Base-by-base conservation (phyloP, 2,888 invertebrate genomes). In the Molanna angustata region DNA sequence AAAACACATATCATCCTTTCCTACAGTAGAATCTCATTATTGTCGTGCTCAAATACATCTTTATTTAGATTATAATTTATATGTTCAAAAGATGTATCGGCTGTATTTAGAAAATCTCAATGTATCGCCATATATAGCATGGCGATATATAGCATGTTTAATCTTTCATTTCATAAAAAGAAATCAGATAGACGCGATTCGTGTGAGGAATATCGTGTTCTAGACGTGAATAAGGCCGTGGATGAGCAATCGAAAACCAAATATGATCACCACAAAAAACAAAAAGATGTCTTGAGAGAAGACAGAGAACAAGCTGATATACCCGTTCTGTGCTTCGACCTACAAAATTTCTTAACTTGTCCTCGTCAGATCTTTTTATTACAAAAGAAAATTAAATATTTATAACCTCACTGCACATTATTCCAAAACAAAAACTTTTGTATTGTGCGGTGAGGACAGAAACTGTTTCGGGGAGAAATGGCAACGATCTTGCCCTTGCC, bases 121-220 rank as follows among this genome's bases (percentile, higher is more conserved):
- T 40, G 17, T 40, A 40, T 18, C 40, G 40, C n/a, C 40, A 40
- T 40, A 40, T 40, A 17, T 40, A n/a, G n/a, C n/a, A n/a, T n/a
- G n/a, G n/a, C n/a, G n/a, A n/a, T 40, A 7, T 16, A 40, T 17
- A 40, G 6, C 19, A 40, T 7, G 19, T 40, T 40, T 40, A 40
- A 40, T 40, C 17, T 40, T 4, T 40, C 40, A 18, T 40, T 40
- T 17, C 40, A 40, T n/a, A n/a, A 16, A 17, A 40, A 40, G 4
- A 40, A 40, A 40, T 40, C 40, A 17, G 40, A 40, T n/a, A 40
- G 40, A 40, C 17, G 40, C n/a, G 40, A 40, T 18, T 40, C 17
- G 17, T 40, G 40, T 18, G 40, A 40, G 19, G 40, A 40, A 40
- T 40, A 40, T 17, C 19, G 40, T 9, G n/a, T 17, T 40, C 16